phyloP scores from a whole-genome alignment of 2,113 vertebrate genomes.

The Gavialis gangeticus region DNA sequence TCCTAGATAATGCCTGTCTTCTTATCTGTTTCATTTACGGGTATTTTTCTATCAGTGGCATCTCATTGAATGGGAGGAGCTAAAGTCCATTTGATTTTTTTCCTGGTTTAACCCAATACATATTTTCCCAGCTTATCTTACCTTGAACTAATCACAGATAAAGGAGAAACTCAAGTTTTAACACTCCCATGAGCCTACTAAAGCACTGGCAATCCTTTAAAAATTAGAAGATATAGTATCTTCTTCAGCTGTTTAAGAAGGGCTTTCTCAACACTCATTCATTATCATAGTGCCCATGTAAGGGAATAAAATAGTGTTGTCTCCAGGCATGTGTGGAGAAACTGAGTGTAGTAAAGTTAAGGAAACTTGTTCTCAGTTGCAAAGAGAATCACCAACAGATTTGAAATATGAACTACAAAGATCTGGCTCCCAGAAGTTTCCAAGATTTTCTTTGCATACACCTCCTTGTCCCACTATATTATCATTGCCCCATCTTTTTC shows the following conservation, averaged over 20 bases:
- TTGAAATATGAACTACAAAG: background rate
- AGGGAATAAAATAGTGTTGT: background rate
- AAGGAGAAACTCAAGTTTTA: background rate
- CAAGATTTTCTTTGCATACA: background rate
- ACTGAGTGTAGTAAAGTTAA: background rate
- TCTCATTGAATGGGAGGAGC: background rate
- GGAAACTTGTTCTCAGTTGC: background rate
- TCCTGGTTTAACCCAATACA: background rate
- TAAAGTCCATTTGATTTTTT: background rate
- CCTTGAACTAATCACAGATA: background rate
- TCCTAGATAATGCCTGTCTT: background rate
- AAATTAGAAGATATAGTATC: background rate
- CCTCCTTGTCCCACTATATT: background rate
- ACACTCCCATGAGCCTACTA: background rate
- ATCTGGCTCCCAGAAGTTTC: background rate
- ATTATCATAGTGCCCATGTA: background rate
- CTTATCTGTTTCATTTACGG: background rate
- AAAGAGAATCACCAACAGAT: background rate
- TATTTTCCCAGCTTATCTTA: background rate
- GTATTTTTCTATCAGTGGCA: background rate
- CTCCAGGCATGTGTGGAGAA: background rate
- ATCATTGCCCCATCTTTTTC: background rate
- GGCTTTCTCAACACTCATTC: background rate
- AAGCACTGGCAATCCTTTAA: background rate
- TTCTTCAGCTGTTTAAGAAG: background rate